A percentile compares a stretch with the other conserved stretches of the same genome.
Evolutionary conservation across 2,888 invertebrate genomes (phyloP).

Genomic region (Rhopalosiphum nymphaeae): DNA sequence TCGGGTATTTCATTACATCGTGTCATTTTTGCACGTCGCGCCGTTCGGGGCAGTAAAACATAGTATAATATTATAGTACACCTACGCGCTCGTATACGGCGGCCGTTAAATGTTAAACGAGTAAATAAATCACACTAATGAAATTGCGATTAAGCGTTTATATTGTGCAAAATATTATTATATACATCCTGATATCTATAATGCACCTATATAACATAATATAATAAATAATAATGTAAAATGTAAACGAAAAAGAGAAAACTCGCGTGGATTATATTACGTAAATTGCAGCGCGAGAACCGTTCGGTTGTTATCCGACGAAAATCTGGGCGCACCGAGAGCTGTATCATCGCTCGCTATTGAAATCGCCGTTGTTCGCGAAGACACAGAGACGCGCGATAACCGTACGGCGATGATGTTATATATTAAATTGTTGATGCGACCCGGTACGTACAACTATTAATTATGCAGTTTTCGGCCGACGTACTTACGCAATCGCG

Average conservation of each 20-base stretch:
- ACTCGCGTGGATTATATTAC: slow-evolving; percentile 28
- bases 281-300: slow-evolving; percentile 20
- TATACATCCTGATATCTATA: neutral
- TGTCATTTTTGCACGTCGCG: neutral
- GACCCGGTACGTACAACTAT: neutral
- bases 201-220: neutral
- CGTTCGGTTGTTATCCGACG: neutral
- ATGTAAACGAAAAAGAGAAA: slow-evolving; percentile 49
- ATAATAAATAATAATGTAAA: neutral
- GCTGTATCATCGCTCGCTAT: neutral
- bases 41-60: neutral
- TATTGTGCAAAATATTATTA: neutral
- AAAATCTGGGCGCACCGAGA: slow-evolving; percentile 2
- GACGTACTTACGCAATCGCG: neutral
- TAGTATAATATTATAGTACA: neutral
- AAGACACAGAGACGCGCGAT: neutral
- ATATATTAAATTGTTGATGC: neutral
- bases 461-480: neutral
- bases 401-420: neutral
- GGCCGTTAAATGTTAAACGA: neutral
- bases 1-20: neutral
- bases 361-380: neutral
- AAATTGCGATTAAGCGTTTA: slow-evolving; percentile 7
- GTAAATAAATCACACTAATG: slow-evolving; percentile 28
- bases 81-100: neutral